Evolutionary conservation across 2,888 invertebrate species (phyloP), one percentile per base, ranked within the genome.

Genomic region (Amphipoea lucens): DNA sequence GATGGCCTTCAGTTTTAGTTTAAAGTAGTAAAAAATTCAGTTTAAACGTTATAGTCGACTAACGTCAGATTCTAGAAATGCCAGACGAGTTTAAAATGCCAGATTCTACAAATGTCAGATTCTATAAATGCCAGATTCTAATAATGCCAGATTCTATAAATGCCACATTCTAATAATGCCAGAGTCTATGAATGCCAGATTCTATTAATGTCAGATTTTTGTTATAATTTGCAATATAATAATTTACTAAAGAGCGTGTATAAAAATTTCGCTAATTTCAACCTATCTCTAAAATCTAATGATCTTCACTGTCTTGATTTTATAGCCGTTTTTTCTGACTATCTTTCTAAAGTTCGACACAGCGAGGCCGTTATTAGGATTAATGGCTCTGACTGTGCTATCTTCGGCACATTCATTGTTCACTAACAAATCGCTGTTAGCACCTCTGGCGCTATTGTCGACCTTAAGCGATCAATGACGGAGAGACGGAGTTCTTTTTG

Each of bases 311-410:
- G 48, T 68, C 81, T 73, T 75, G 54, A 85, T 83, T 81, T 78
- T 71, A 79, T 70, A 78, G 77, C 74, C 68, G 73, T 63, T 86
- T 89, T 86, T 84, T 83, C 80, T 81, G 69, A 69, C 84, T 78
- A 82, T 84, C 79, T 83, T 81, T 87, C 63, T 79, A 76, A 90
- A 84, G 87, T 89, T 84, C 87, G 90, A 86, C 87, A 84, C 67
- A 78, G 75, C 62, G 74, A 74, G 76, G 78, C 81, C 86, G 86
- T 87, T 90, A 90, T 90, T 85, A 87, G 87, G 87, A 91, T 91
- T 88, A 91, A 91, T 91, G 90, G 87, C 45, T 72, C 80, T 89
- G 89, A 91, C 87, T 90, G 78, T 87, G 90, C 88, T 90, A 89
- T 90, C 90, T 88, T 78, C 70, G 60, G 85, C 78, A 81, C 88